Evolutionary conservation across 1,140 invertebrate species (phyloP), one percentile per base, ranked within the genome.

Genomic region (Chironomus tepperi): DNA sequence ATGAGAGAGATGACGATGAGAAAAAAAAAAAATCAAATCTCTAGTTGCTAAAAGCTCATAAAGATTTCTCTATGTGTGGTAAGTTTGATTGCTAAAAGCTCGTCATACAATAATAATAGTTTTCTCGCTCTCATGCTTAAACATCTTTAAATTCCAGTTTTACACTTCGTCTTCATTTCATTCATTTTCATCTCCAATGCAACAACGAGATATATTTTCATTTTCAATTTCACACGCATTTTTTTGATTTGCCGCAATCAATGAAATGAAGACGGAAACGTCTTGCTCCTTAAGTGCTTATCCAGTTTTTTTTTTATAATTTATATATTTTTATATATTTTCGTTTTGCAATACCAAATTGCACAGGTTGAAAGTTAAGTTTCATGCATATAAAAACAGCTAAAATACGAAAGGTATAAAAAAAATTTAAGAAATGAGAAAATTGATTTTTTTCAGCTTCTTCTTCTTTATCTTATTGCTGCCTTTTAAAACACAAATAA

Each of bases 401-500:
- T 34, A 34, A 34, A 34, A 34, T 5, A 34, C 24, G 24, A 34
- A 34, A 34, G 5, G 24, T 2, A 34, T 2, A 2, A 34, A 34
- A 34, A 34, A 34, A 34, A 2, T 34, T 34, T 34, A 34, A 34
- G 47, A 57, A 57, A 57, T 57, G 47, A 57, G 47, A n/a, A 57
- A 57, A 57, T 57, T 57, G 47, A 57, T 57, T 57, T 57, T 57
- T 57, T 34, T 34, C 5, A 34, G n/a, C 5, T 34, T 34, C 24
- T 34, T 34, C 24, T 34, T 34, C n/a, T n/a, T n/a, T n/a, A n/a
- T 2, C 24, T 34, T 1, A 1, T 34, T 34, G 24, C 24, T 57
- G 47, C 47, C 47, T 57, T 57, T 57, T 57, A 57, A 57, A 57
- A 57, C 47, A 57, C 47, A 57, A 57, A 57, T 57, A 57, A 57